Base-by-base conservation (phyloP, 2,797 vertebrate genomes). In the Valencia hispanica region DNA sequence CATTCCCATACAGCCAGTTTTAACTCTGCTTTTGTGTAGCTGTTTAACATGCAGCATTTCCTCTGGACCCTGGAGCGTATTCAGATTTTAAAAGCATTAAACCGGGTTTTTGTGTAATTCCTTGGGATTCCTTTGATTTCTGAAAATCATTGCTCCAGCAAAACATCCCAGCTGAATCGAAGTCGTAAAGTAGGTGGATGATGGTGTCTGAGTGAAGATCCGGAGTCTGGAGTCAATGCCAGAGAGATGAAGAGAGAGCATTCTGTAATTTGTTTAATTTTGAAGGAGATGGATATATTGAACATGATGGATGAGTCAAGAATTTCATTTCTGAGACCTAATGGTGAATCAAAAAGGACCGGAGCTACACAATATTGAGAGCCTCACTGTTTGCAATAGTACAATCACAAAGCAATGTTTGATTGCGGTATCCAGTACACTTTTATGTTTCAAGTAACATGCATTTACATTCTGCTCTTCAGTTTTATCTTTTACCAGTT, bases 61-160 rank as follows among this genome's bases (percentile, higher is more conserved):
- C 11, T 41, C 36, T 66, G 39, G 59, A 63, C 50, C 34, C 36
- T n/a, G 50, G 25, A 22, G 2, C 1, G 41, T 36, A 34, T 41
- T 10, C 1, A 53, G 34, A 0, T 41, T 1, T 34, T 78, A 53
- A 74, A 50, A 63, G 69, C 66, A 69, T 34, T 70, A 73, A 27
- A 17, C 53, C 12, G 57, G n/a, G 32, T 85, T 53, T 43, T 75
- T 41, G 34, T 27, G 47, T 5, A 22, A 10, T 1, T 12, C 43
- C 36, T 74, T 36, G 1, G n/a, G 55, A 70, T 4, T 25, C 43
- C 73, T 84, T 89, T 79, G 59, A 76, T 78, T 83, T 75, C 34
- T 50, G 53, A 11, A 55, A 45, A 17, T 36, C 25, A 45, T 45
- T n/a, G 43, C 72, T 75, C 18, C 17, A 7, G 20, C 55, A 65